Evolutionary conservation across 2,113 vertebrate genomes (phyloP), one percentile per base, ranked within the genome.

Genomic region (Centropristis striata): DNA sequence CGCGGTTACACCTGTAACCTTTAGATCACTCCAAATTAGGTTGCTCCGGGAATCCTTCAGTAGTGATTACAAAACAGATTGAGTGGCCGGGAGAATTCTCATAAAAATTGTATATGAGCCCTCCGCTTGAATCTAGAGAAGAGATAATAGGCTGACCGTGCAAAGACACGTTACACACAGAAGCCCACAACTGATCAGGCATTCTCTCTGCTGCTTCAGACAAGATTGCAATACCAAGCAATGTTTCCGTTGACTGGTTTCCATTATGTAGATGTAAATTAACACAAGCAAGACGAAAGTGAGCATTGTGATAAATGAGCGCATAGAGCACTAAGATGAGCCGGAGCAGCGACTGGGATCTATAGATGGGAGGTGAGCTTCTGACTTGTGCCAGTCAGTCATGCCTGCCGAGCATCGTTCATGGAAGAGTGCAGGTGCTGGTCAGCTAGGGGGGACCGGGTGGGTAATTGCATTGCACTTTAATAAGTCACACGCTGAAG

Each of bases 381-480:
- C 71, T 75, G 77, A 86, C 81, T 81, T 50, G 58, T 79, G 82
- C 75, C 83, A 91, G 83, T 79, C 87, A 81, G 86, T 71, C 74
- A 72, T 53, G 72, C 51, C 60, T 83, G 78, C 77, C 75, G 87
- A 82, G 85, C 87, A 86, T 91, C 91, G 87, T 66, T 89, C 81
- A 90, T 78, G 63, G 53, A 60, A 53, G 82, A 84, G 54, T 77
- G 68, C 82, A 83, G 78, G 75, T 81, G 42, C 89, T 81, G 85
- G 75, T 86, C 86, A 89, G 84, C 88, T 87, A 85, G 82, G 89
- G 82, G 89, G 92, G 90, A 93, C 81, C 47, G 36, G 44, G 36
- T 66, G 79, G 67, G 81, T 94, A 94, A 94, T 94, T 94, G 88
- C 86, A 86, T 71, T 86, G 79, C 88, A 86, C 90, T 92, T 88